Evolutionary conservation across 1,140 invertebrate genomes (phyloP), one percentile per base, ranked within the genome.

Genomic region (Rhynchophorus ferrugineus): DNA sequence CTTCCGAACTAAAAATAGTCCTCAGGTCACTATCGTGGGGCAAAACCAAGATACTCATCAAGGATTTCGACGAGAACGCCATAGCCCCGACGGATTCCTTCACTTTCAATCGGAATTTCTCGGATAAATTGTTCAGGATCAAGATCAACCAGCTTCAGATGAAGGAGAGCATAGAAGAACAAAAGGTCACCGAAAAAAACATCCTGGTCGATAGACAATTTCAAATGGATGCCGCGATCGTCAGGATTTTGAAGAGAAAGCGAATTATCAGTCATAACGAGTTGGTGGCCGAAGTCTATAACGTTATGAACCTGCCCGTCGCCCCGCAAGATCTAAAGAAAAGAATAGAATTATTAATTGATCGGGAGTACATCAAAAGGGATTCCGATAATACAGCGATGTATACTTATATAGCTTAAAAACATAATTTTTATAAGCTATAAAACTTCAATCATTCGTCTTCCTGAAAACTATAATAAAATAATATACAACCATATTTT

Each of bases 141-240:
- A 96, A 95, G 75, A 98, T 99, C 63, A 98, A 98, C 75, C 95
- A 98, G 73, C 93, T 98, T 59, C 95, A 98, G 73, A 91, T 98
- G 86, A 97, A 97, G 70, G 95, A 98, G 80, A 98, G 95, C 60
- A 34, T 49, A 1, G 93, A 96, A 71, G 94, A 98, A 71, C 95
- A 98, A 68, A 89, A 91, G 66, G 88, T 88, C 42, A 98, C 95
- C 0, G 93, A 98, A 69, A 93, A 98, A 71, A 78, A 94, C 59
- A 94, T 99, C 38, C 94, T 94, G 75, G 91, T 97, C 66, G 96
- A 99, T 77, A 78, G 96, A 38, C 94, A 98, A 69, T 97, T 97
- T 73, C 93, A 98, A 76, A 98, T 99, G 61, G 96, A 99, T 75
- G 95, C 95, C 55, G 95, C 95, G 45, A 93, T 98, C 67, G 96